Evolutionary conservation across 2,888 invertebrate genomes (phyloP).

Genomic region (Cynaeus angustus): DNA sequence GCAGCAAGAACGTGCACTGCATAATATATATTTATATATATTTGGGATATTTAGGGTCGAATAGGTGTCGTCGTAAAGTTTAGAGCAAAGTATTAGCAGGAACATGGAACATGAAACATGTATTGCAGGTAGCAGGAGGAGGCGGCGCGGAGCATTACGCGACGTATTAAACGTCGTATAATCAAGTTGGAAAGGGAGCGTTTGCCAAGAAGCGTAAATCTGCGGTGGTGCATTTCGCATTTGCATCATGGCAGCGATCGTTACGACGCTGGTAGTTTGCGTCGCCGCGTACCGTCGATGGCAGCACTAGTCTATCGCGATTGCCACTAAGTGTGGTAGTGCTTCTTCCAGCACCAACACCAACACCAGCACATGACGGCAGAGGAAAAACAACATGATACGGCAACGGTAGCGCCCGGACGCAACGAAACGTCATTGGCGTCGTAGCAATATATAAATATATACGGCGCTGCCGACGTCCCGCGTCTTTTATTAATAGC

Average conservation of each 20-base stretch:
- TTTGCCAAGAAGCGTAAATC: slow-evolving; percentile 55
- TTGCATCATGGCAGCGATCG: slow-evolving; percentile 60
- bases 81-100: no score
- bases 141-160: no score
- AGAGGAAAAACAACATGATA: slow-evolving; percentile 53
- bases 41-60: slow-evolving; percentile 50
- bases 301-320: slow-evolving; percentile 54
- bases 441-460: slow-evolving; percentile 62
- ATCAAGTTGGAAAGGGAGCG: background rate
- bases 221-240: slow-evolving; percentile 61
- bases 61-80: slow-evolving; percentile 42
- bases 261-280: slow-evolving; percentile 59
- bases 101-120: no score
- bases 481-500: slow-evolving; percentile 63
- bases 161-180: no score
- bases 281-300: slow-evolving; percentile 55
- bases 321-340: slow-evolving; percentile 43
- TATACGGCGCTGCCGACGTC: slow-evolving; percentile 57
- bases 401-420: slow-evolving; percentile 56
- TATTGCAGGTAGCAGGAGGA: no score
- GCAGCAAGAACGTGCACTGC: slow-evolving; percentile 41
- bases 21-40: slow-evolving; percentile 56
- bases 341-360: background rate
- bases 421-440: slow-evolving; percentile 57
- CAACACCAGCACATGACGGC: slow-evolving; percentile 30